These are phyloP conservation scores for Rhizomys pruinosus DNA, from an alignment of 2,113 vertebrate species.

Conservation along the genomic window DNA sequence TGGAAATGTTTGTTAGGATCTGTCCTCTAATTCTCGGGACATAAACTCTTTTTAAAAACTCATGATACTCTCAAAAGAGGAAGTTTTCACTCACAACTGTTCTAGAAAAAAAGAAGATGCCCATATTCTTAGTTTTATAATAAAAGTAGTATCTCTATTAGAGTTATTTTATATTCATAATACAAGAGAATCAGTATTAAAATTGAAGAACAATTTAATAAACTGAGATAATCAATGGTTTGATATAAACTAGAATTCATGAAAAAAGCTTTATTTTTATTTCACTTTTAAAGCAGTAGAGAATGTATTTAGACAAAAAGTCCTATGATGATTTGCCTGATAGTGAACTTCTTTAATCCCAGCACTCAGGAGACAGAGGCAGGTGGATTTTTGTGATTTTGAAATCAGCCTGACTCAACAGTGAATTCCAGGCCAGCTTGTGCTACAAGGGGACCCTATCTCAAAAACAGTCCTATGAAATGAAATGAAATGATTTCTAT, in stretches of 20 bases:
- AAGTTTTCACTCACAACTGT: background rate
- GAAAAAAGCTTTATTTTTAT: background rate
- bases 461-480: too few relatives aligned
- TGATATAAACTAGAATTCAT: background rate
- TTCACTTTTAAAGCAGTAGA: background rate
- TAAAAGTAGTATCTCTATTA: background rate
- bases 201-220: background rate
- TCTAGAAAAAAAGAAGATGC: constrained; percentile 3
- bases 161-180: constrained; percentile 10
- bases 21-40: background rate
- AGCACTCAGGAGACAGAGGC: too few relatives aligned
- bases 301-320: background rate
- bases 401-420: too few relatives aligned
- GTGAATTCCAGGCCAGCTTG: too few relatives aligned
- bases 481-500: background rate
- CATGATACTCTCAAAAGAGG: background rate
- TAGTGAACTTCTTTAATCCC: too few relatives aligned
- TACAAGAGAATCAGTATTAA: background rate
- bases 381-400: too few relatives aligned
- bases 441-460: too few relatives aligned
- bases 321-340: background rate
- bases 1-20: background rate
- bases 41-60: constrained; percentile 14
- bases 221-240: background rate
- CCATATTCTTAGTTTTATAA: background rate